Base-by-base conservation (phyloP, 2,113 vertebrate genomes). In the Saimiri boliviensis region DNA sequence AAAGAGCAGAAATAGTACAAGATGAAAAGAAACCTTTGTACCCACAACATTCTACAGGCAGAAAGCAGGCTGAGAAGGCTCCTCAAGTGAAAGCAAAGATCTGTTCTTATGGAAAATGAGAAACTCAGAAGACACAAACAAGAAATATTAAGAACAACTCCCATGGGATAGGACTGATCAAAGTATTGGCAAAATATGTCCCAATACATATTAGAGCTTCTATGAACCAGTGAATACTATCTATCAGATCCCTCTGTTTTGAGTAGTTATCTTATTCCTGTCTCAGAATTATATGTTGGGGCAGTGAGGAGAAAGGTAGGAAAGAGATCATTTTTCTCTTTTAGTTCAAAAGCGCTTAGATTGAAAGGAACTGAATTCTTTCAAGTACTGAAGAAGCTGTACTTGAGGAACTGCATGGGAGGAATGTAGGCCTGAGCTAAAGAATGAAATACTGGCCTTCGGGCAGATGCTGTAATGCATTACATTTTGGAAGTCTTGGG, bases 361-460 rank as follows among this genome's bases (percentile, higher is more conserved):
- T 10, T 25, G 27, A 82, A 10, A 79, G 40, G 49, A 54, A 73
- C 19, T 84, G 2, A 63, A 63, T 32, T 63, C 27, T 11, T 63
- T 63, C 60, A 14, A 63, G 60, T 52, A 45, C 10, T 47, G 9
- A 86, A 73, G n/a, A 10, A 92, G 14, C 4, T 42, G 10, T 37
- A 32, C 6, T 19, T 58, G 20, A 77, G 13, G 56, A 82, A 27
- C 1, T 32, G 14, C 13, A 21, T 0, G 2, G 0, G 12, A 54
- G 32, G 42, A 70, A 21, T 1, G 23, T 27, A n/a, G 25, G 14
- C 9, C 35, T 70, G 13, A 47, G 74, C 54, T 54, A 93, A 42
- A 93, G 71, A 42, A 52, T 23, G 10, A 56, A 49, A 82, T 40
- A 21, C 14, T 68, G 13, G 56, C 60, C 37, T 45, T 56, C 35